Evolutionary conservation across 2,888 invertebrate genomes (phyloP).

Genomic region (Callyntrura sp.): DNA sequence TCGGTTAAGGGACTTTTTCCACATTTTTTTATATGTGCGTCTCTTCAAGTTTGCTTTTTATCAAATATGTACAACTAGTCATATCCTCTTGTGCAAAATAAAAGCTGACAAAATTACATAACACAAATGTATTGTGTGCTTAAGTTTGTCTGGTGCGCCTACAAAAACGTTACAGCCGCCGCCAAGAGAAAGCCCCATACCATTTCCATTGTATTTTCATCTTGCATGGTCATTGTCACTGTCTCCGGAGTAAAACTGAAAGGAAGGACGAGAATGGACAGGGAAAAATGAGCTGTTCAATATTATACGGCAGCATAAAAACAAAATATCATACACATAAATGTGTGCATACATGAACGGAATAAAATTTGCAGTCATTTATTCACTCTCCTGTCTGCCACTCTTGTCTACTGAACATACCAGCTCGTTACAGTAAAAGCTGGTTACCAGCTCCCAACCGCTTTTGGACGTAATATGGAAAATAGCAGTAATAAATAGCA

Average conservation of each 20-base stretch:
- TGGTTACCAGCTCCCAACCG: too few relatives aligned
- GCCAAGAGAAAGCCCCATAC: background rate
- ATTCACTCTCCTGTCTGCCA: too few relatives aligned
- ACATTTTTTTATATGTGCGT: too few relatives aligned
- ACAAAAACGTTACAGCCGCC: too few relatives aligned
- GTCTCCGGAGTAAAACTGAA: slow-evolving; percentile 18
- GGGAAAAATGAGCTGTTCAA: slow-evolving; percentile 6
- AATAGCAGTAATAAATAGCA: too few relatives aligned
- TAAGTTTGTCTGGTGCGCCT: too few relatives aligned
- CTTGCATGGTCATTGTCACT: slow-evolving; percentile 70
- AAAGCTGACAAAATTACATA: background rate
- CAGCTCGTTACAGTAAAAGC: too few relatives aligned
- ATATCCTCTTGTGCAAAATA: background rate
- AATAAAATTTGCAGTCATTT: background rate
- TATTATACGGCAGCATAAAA: background rate
- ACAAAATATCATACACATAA: background rate
- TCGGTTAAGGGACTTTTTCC: background rate
- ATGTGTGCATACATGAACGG: background rate
- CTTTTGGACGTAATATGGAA: too few relatives aligned
- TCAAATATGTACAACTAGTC: background rate
- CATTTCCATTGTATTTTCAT: background rate
- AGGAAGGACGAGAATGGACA: slow-evolving; percentile 29
- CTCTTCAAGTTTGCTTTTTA: background rate
- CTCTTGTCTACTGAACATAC: too few relatives aligned
- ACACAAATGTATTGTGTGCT: background rate